These are phyloP conservation scores for Lordiphosa mommai DNA, from an alignment of 1,140 invertebrate species.

Conservation along the genomic window DNA sequence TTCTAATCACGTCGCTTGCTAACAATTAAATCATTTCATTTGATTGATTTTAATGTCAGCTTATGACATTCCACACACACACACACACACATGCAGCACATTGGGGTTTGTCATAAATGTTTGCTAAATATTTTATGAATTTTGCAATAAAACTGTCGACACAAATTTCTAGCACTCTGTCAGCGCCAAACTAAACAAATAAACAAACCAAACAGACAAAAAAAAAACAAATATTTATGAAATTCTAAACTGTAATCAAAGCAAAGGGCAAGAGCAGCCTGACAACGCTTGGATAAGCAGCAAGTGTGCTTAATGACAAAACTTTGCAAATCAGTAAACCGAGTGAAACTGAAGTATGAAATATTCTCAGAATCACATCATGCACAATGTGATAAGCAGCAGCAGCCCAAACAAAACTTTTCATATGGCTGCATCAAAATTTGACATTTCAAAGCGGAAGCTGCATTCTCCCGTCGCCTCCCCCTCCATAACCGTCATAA, in stretches of 20 bases:
- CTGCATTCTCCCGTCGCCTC: no score
- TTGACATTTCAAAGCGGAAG: no score
- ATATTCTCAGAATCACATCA: slow-evolving; percentile 60
- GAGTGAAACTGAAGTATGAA: slow-evolving; percentile 35
- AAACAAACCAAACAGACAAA: slow-evolving; percentile 12
- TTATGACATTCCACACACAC: background rate
- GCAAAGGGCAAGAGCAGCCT: slow-evolving; percentile 12
- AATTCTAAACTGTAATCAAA: slow-evolving; percentile 62
- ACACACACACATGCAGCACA: slow-evolving; percentile 2
- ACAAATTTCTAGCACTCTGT: slow-evolving; percentile 36
- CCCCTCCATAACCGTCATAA: no score
- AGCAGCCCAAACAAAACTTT: no score
- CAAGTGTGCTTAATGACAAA: slow-evolving; percentile 74
- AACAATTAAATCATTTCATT: slow-evolving; percentile 11
- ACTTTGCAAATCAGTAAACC: slow-evolving; percentile 68
- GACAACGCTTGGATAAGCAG: slow-evolving; percentile 28
- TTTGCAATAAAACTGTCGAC: slow-evolving; percentile 45
- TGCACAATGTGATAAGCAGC: slow-evolving; percentile 22
- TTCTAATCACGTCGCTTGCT: background rate
- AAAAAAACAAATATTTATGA: slow-evolving; percentile 53
- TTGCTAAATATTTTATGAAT: slow-evolving; percentile 24
- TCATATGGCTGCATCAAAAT: no score
- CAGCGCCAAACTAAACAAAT: slow-evolving; percentile 38
- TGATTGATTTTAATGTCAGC: slow-evolving; percentile 9
- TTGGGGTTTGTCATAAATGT: slow-evolving; percentile 13